Percentiles rank a stretch among this genome's conserved stretches.
These are phyloP conservation scores for Theretra japonica DNA, from an alignment of 2,888 invertebrate species.

Conservation along the genomic window DNA sequence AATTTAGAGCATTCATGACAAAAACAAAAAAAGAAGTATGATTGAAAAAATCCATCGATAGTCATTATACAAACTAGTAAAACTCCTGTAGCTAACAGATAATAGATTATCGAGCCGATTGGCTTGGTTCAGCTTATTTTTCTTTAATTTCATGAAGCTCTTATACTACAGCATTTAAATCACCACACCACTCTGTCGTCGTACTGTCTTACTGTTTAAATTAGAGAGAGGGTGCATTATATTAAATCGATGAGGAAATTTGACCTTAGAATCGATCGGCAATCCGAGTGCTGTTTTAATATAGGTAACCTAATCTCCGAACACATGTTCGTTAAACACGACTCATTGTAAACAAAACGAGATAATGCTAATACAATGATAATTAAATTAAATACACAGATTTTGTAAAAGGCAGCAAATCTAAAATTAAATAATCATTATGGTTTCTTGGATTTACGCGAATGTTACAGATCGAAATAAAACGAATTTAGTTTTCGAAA, in stretches of 20 bases:
- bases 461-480: too few relatives aligned
- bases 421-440: too few relatives aligned
- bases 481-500: too few relatives aligned
- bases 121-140: too few relatives aligned
- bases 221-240: not conserved
- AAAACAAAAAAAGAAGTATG: too few relatives aligned
- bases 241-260: constrained; percentile 14
- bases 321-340: constrained; percentile 14
- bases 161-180: not conserved
- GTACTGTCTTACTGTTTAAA: not conserved
- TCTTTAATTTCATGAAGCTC: too few relatives aligned
- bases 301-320: constrained; percentile 13
- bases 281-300: not conserved
- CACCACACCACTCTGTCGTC: not conserved
- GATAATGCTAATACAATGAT: not conserved
- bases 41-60: too few relatives aligned
- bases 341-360: not conserved
- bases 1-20: too few relatives aligned
- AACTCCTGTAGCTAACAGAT: too few relatives aligned
- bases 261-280: not conserved
- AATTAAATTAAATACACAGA: not conserved
- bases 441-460: too few relatives aligned
- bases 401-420: not conserved
- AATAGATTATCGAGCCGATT: too few relatives aligned
- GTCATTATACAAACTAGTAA: too few relatives aligned